Conservation (phyloP, 2,797 vertebrate species). For the Pristis pectinata region DNA sequence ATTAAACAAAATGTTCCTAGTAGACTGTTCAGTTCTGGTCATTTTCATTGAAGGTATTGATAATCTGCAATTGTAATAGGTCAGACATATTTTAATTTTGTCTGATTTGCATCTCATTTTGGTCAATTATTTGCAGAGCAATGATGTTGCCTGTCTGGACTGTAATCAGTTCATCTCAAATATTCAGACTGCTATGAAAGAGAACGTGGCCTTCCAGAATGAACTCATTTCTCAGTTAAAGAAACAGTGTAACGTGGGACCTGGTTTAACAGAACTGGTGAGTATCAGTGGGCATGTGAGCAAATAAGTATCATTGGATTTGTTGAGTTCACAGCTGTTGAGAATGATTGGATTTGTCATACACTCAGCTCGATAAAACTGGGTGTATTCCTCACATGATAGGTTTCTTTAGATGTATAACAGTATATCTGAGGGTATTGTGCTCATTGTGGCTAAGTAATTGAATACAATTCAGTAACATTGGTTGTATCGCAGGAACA, state of each 20-base stretch:
- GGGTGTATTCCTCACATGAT: no score
- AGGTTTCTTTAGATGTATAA: no score
- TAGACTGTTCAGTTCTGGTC: neutral
- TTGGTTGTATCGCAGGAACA: no score
- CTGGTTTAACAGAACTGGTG: slow-evolving; percentile 4
- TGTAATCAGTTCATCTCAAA: neutral
- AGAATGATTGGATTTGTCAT: no score
- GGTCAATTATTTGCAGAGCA: neutral
- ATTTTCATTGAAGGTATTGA: no score
- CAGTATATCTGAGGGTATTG: no score
- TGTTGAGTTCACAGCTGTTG: neutral
- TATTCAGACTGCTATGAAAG: neutral
- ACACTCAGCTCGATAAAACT: neutral
- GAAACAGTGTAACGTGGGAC: slow-evolving; percentile 4
- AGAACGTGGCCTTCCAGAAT: neutral
- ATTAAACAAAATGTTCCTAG: no score
- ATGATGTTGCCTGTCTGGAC: neutral
- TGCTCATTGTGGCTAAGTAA: no score
- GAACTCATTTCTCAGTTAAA: neutral
- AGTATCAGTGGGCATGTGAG: neutral
- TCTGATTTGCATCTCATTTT: neutral
- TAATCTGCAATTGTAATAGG: neutral
- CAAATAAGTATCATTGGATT: no score
- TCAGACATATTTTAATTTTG: neutral
- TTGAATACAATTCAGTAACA: no score